Evolutionary conservation across 1,140 invertebrate species (phyloP).

Genomic region (Brachionus asplanchnoidis): DNA sequence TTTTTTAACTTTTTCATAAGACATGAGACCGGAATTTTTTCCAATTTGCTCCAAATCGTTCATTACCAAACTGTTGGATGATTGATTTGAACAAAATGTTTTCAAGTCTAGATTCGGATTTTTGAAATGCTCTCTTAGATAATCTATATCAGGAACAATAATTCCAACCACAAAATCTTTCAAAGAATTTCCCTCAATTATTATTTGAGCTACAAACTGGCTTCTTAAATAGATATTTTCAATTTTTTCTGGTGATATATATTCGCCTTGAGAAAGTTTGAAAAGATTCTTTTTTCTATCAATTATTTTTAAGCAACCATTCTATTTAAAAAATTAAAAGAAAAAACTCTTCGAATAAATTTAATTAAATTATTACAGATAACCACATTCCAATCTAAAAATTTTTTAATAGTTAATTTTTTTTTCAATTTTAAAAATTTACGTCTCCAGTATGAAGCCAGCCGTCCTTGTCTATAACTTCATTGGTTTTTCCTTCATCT

Average conservation of each 20-base stretch:
- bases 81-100: not conserved
- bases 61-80: not conserved
- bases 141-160: not conserved
- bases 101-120: not conserved
- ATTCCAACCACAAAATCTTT: slow-evolving; percentile 57
- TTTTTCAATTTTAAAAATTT: not conserved
- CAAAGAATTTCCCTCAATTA: slow-evolving; percentile 86
- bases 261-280: slow-evolving; percentile 76
- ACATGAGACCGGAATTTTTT: not conserved
- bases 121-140: not conserved
- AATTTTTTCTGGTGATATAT: slow-evolving; percentile 97
- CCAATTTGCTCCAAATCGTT: not conserved
- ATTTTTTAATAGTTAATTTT: too few relatives aligned
- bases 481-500: slow-evolving; percentile 56
- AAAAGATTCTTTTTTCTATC: slow-evolving; percentile 95
- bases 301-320: slow-evolving; percentile 72
- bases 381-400: slow-evolving; percentile 51
- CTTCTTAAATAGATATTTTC: slow-evolving; percentile 91
- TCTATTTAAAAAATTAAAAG: not conserved
- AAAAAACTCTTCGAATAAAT: not conserved
- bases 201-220: slow-evolving; percentile 90
- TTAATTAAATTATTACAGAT: not conserved
- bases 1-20: slow-evolving; percentile 15
- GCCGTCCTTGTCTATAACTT: slow-evolving; percentile 58
- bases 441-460: slow-evolving; percentile 59